Evolutionary conservation across 2,888 invertebrate genomes (phyloP).

Genomic region (Eugnorisma glareosa): DNA sequence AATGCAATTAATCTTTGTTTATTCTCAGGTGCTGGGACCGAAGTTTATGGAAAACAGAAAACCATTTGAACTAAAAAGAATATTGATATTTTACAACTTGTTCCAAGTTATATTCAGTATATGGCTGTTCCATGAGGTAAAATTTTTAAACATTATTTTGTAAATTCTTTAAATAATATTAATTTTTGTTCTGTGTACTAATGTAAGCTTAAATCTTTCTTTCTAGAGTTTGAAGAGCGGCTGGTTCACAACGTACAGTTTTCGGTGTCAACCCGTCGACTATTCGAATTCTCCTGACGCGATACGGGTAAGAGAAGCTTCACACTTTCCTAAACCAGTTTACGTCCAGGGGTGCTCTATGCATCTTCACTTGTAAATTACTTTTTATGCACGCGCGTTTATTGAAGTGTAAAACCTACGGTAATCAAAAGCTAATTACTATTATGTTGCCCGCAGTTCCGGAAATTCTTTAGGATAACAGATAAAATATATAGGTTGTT

Average conservation of each 20-base stretch:
- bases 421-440: not conserved
- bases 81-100: conserved; percentile 95
- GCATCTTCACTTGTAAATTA: conserved; percentile 15
- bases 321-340: conserved; percentile 48
- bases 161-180: not conserved
- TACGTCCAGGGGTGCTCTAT: not conserved
- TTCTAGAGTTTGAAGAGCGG: conserved; percentile 92
- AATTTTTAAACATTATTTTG: not conserved
- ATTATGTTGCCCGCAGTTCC: not conserved
- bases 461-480: not conserved
- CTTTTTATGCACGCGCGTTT: not conserved
- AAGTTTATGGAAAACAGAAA: conserved; percentile 96
- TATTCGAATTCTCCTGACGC: conserved; percentile 94
- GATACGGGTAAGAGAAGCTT: conserved; percentile 88
- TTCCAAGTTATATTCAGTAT: conserved; percentile 95
- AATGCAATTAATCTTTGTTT: conserved; percentile 17
- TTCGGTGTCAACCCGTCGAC: conserved; percentile 96
- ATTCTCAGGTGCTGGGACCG: conserved; percentile 93
- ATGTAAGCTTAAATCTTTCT: conserved; percentile 45
- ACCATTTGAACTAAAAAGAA: conserved; percentile 93
- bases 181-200: not conserved
- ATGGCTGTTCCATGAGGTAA: conserved; percentile 94
- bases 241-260: conserved; percentile 95
- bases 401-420: not conserved
- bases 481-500: not conserved